Conservation (phyloP, 2,797 vertebrate species). For the Gobionotothen gibberifrons region DNA sequence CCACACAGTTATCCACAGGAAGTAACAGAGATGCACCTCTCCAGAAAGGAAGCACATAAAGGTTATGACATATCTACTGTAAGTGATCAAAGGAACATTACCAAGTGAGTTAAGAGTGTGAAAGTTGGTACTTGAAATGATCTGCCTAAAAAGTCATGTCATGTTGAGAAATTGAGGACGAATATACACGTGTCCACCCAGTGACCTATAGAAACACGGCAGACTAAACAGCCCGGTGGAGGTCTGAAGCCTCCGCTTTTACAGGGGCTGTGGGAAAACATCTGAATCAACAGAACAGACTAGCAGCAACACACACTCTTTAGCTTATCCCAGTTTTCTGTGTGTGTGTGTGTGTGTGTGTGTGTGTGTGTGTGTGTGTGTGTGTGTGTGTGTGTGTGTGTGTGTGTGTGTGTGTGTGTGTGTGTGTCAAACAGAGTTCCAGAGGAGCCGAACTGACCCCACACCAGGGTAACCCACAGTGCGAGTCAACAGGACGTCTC, state of each 20-base stretch:
- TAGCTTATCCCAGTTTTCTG: conserved; percentile 7
- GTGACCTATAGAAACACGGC: conserved; percentile 38
- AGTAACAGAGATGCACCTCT: background rate
- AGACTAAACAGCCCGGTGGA: conserved; percentile 71
- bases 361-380: background rate
- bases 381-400: conserved; percentile 7
- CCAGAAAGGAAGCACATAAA: background rate
- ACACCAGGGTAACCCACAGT: conserved; percentile 26
- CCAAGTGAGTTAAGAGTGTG: background rate
- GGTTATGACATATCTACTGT: background rate
- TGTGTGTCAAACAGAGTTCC: conserved; percentile 44
- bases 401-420: conserved; percentile 1
- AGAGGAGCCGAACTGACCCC: conserved; percentile 21
- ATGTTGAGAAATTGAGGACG: background rate
- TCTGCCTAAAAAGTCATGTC: background rate
- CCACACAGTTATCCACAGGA: no score
- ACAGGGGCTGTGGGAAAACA: conserved; percentile 75
- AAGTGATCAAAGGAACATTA: background rate
- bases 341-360: background rate
- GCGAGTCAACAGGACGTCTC: conserved; percentile 64
- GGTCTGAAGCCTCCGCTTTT: conserved; percentile 44
- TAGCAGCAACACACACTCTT: conserved; percentile 35
- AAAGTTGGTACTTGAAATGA: background rate
- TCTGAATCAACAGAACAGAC: conserved; percentile 75
- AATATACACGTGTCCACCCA: conserved; percentile 8